These are phyloP conservation scores for Perca schrenkii DNA, from an alignment of 2,113 vertebrate species.

Conservation along the genomic window DNA sequence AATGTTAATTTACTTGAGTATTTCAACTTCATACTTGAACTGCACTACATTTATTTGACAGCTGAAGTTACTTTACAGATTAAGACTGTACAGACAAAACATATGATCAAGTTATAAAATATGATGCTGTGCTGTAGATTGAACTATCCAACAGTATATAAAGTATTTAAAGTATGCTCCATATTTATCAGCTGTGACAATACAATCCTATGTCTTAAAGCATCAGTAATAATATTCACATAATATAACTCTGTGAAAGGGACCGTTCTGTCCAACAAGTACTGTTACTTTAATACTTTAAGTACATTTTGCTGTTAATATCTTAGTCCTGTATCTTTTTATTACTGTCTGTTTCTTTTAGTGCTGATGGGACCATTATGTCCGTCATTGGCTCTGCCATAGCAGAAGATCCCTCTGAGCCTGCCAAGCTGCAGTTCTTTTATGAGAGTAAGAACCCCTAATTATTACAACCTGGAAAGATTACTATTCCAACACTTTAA, in stretches of 20 bases:
- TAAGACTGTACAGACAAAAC: background rate
- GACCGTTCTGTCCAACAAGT: no score
- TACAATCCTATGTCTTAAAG: no score
- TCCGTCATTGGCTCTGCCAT: conserved; percentile 63
- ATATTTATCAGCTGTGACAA: no score
- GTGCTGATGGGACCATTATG: conserved; percentile 57
- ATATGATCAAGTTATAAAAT: background rate
- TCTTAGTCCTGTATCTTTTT: no score
- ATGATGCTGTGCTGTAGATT: background rate
- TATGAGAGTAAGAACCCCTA: conserved; percentile 63
- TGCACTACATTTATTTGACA: background rate
- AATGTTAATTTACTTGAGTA: background rate
- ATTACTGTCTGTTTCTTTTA: conserved; percentile 10
- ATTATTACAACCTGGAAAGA: background rate
- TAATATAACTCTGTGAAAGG: no score
- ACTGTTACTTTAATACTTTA: no score
- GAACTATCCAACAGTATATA: background rate
- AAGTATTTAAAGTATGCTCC: background rate
- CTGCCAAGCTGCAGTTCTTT: conserved; percentile 77
- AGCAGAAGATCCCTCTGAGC: conserved; percentile 65
- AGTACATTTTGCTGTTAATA: no score
- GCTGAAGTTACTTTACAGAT: background rate
- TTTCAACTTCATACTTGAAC: background rate
- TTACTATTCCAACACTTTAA: background rate
- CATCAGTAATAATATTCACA: no score